Base-by-base conservation (phyloP, 2,113 vertebrate species). In the Sula dactylatra region DNA sequence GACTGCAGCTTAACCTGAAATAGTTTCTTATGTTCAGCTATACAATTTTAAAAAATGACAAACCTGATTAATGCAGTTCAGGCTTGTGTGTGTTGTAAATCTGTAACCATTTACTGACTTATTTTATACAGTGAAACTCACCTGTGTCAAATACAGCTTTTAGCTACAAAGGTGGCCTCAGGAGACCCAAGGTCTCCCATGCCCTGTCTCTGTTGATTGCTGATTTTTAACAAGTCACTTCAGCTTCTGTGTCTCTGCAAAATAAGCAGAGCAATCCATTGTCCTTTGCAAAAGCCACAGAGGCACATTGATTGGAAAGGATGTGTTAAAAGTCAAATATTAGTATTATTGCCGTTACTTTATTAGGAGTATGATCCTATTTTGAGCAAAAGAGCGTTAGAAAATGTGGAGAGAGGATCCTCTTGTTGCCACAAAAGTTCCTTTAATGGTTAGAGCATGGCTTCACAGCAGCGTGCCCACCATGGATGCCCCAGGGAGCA, bases 401-500 rank as follows among this genome's bases (percentile, higher is more conserved):
- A 55, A 88, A 73, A 73, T 54, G 26, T 70, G 27, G 42, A 70
- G 27, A 17, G 21, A 85, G 15, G 19, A 42, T 56, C 38, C 42
- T 74, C 58, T 36, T 64, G 10, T 36, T 93, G 24, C 34, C 36
- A 74, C 16, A 82, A 58, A 72, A 66, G 40, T 59, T 71, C 58
- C 29, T 56, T 40, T 66, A 49, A 34, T 26, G 42, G 31, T 71
- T 31, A 45, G 29, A 25, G 15, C 26, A 50, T 2, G 4, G 32
- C 27, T 83, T 74, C 27, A 15, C 9, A 40, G 45, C 4, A 0
- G 20, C 2, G 0, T 29, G 64, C 45, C n/a, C 29, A 55, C 40
- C 40, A 27, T n/a, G 0, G 1, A 14, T 14, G 9, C 8, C n/a
- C 19, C 26, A 27, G 31, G 8, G 47, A 83, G 10, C 1, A 3